Percentiles rank a stretch among this genome's conserved stretches.
These are phyloP conservation scores for Falcaria lacertinaria DNA, from an alignment of 2,888 invertebrate species.

Conservation along the genomic window DNA sequence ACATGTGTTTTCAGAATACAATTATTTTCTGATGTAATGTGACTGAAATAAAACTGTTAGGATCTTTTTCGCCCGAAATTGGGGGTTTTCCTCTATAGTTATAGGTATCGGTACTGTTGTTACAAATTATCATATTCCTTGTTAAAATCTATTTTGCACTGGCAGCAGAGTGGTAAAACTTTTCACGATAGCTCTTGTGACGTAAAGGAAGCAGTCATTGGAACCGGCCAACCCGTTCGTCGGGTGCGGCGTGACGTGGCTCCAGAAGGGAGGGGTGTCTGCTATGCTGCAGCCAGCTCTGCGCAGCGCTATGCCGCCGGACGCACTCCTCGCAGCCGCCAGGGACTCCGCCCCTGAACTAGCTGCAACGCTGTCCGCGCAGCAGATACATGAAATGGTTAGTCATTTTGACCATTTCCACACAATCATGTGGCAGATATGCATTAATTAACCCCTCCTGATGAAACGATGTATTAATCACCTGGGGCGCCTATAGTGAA, in stretches of 20 bases:
- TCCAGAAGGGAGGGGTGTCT: conserved; percentile 62
- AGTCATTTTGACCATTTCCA: conserved; percentile 2
- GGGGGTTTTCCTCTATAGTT: too few species aligned
- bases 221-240: conserved; percentile 80
- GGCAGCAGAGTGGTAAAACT: conserved; percentile 26
- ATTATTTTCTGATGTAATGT: too few species aligned
- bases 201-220: conserved; percentile 82
- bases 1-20: too few species aligned
- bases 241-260: conserved; percentile 70
- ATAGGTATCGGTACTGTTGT: too few species aligned
- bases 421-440: too few species aligned
- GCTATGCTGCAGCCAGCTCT: conserved; percentile 78
- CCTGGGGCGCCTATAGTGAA: too few species aligned
- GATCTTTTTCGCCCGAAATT: too few species aligned
- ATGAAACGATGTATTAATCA: too few species aligned
- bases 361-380: conserved; percentile 84
- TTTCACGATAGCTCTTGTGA: conserved; percentile 52
- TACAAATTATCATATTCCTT: too few species aligned
- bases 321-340: conserved; percentile 92
- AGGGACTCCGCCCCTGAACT: conserved; percentile 92
- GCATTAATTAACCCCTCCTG: too few species aligned
- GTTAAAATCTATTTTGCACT: too few species aligned
- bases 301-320: conserved; percentile 81
- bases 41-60: too few species aligned
- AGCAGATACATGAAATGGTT: conserved; percentile 91